Evolutionary conservation across 30 jellyfish, hydroid and myxozoan genomes (phyloP).

Genomic region (Turritopsis dohrnii): DNA sequence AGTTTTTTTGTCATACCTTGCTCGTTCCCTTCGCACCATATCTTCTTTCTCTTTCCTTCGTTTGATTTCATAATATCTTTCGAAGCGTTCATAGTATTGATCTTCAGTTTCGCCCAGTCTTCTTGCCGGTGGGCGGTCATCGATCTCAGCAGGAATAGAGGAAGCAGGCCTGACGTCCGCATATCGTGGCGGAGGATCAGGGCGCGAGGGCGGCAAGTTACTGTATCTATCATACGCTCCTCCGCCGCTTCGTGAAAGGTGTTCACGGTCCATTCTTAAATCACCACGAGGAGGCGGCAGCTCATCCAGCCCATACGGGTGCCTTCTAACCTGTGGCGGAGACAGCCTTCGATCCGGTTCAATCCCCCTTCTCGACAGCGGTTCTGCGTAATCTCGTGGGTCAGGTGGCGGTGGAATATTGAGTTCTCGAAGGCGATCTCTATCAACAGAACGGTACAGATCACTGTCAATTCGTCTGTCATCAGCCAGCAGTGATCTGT

Average conservation of each 20-base stretch:
- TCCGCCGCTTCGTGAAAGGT: not conserved
- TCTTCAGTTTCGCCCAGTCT: constrained; percentile 34
- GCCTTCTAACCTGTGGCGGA: not conserved
- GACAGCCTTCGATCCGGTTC: not conserved
- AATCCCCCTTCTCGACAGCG: not conserved
- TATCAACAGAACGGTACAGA: not conserved
- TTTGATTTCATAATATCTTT: constrained; percentile 26
- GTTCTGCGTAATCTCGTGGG: not conserved
- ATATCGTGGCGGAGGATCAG: not conserved
- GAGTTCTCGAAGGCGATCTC: not conserved
- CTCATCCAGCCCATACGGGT: not conserved
- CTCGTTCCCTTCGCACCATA: constrained; percentile 1
- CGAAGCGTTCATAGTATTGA: constrained; percentile 27
- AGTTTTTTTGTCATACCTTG: not conserved
- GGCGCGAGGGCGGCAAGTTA: not conserved
- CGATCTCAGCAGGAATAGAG: not conserved
- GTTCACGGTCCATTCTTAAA: not conserved
- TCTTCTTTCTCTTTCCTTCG: constrained; percentile 5
- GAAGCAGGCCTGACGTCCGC: not conserved
- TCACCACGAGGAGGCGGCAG: not conserved
- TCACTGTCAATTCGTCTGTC: not conserved
- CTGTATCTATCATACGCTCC: not conserved
- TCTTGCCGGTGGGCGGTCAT: constrained; percentile 25
- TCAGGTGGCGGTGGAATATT: not conserved
- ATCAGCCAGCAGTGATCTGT: not conserved